These are phyloP conservation scores for Ibycter americanus DNA, from an alignment of 2,797 vertebrate genomes.

Conservation along the genomic window DNA sequence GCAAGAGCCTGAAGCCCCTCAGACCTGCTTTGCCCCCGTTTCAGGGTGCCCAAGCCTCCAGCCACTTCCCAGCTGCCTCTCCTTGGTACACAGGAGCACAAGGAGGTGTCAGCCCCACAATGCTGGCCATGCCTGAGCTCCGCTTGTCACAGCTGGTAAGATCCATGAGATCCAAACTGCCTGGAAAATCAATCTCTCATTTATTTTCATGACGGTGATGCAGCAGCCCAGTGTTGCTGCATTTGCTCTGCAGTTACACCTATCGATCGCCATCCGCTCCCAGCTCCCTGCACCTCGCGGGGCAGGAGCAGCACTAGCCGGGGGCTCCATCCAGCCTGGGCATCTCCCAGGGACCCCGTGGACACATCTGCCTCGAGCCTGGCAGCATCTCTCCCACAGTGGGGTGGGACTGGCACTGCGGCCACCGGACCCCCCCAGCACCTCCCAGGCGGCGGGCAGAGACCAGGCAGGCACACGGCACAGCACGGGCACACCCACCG, in stretches of 20 bases:
- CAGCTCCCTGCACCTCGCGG: background rate
- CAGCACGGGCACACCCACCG: rapidly evolving
- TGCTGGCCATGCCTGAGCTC: rapidly evolving
- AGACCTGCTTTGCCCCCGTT: background rate
- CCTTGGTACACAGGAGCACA: rapidly evolving
- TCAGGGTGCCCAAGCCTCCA: background rate
- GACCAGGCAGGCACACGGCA: background rate
- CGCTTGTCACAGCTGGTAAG: background rate
- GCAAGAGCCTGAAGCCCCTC: background rate
- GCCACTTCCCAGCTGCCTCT: rapidly evolving
- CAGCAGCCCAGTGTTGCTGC: background rate
- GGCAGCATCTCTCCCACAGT: background rate
- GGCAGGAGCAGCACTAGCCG: background rate
- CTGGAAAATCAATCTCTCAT: slow-evolving; percentile 31
- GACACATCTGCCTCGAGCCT: rapidly evolving
- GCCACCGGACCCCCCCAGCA: background rate
- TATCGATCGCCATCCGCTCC: rapidly evolving
- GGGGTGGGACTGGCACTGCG: rapidly evolving
- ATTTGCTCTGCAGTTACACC: background rate
- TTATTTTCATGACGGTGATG: background rate
- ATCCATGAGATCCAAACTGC: background rate
- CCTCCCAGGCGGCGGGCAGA: background rate
- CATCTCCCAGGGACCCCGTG: rapidly evolving
- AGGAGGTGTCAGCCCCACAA: background rate
- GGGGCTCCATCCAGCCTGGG: background rate